Conservation (phyloP, 2,797 vertebrate genomes). For the Hirundo rustica region DNA sequence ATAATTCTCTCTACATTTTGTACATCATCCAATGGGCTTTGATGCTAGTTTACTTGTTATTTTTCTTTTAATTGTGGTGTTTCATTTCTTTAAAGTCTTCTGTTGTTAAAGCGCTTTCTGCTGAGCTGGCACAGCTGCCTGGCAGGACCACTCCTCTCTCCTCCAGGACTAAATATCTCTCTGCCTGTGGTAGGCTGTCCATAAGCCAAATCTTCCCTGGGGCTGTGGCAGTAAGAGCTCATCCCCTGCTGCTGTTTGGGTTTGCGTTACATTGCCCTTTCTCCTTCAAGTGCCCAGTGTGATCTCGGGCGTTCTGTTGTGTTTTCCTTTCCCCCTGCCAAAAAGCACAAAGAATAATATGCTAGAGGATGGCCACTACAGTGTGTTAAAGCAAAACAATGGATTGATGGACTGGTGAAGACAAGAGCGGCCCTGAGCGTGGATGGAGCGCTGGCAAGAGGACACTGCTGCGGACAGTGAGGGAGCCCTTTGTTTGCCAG, state of each 20-base stretch:
- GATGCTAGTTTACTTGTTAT: not conserved
- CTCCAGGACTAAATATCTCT: not conserved
- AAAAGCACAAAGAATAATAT: not conserved
- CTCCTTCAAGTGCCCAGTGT: not conserved
- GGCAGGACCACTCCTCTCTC: not conserved
- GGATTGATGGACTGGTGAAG: slow-evolving; percentile 15
- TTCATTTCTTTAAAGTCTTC: not conserved
- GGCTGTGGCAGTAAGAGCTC: not conserved
- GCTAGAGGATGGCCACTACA: not conserved
- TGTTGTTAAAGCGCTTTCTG: not conserved
- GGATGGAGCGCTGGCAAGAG: not conserved
- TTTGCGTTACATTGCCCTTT: not conserved
- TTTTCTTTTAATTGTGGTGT: not conserved
- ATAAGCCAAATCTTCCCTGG: not conserved
- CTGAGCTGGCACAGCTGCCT: not conserved
- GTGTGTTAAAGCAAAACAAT: slow-evolving; percentile 52
- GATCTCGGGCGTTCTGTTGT: not conserved
- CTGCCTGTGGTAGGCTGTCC: not conserved
- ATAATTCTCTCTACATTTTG: not conserved
- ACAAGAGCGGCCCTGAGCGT: not conserved
- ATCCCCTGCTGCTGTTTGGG: fast-evolving
- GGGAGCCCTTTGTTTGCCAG: not conserved
- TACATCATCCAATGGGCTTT: not conserved
- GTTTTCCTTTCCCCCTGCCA: slow-evolving; percentile 19
- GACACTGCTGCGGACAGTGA: not conserved